Conservation (phyloP, 1,140 invertebrate species). For the Hyles euphorbiae region DNA sequence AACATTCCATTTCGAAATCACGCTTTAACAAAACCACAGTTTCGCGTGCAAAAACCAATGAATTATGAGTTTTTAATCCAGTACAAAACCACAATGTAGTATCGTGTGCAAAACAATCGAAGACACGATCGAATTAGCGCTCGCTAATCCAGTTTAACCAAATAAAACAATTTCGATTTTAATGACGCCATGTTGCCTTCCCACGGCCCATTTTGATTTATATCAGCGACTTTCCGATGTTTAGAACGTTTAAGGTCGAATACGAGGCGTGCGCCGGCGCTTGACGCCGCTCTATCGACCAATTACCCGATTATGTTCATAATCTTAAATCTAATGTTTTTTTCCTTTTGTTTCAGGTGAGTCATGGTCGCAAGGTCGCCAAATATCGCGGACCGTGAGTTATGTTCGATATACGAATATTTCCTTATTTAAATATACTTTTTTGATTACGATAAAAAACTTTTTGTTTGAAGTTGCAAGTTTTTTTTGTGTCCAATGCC, state of each 20-base stretch:
- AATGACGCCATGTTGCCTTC: background rate
- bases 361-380: background rate
- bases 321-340: background rate
- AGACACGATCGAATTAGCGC: slow-evolving; percentile 2
- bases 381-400: too few species aligned
- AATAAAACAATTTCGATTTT: background rate
- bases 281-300: too few species aligned
- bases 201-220: slow-evolving; percentile 6
- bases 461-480: too few species aligned
- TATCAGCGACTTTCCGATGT: background rate
- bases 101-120: slow-evolving; percentile 2
- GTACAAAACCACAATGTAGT: background rate
- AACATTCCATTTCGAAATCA: too few species aligned
- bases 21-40: too few species aligned
- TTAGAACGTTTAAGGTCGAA: background rate
- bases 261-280: too few species aligned
- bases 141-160: slow-evolving; percentile 2
- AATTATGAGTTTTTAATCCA: too few species aligned
- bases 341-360: slow-evolving; percentile 9
- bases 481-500: too few species aligned
- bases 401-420: too few species aligned
- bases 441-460: too few species aligned
- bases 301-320: background rate
- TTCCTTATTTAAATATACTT: too few species aligned
- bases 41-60: too few species aligned